Evolutionary conservation across 2,113 vertebrate species (phyloP).

Genomic region (Lichenostomus cassidix): DNA sequence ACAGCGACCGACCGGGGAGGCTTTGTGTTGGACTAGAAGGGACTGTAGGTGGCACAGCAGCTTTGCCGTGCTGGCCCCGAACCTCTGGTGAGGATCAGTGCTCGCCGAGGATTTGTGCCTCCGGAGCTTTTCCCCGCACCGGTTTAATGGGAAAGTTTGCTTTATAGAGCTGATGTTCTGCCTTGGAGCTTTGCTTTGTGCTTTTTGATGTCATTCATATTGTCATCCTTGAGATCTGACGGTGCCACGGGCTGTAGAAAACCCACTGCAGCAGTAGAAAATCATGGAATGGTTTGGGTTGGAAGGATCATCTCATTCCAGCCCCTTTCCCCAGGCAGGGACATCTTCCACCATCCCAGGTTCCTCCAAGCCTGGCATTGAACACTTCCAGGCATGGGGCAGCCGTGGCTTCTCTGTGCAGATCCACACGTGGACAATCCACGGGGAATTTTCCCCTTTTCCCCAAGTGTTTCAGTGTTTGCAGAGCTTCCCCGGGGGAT

Average conservation of each 20-base stretch:
- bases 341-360: not conserved
- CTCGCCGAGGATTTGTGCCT: not conserved
- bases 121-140: too few relatives aligned
- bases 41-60: constrained; percentile 64
- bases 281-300: not conserved
- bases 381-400: not conserved
- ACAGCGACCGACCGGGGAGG: not conserved
- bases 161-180: not conserved
- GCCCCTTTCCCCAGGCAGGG: not conserved
- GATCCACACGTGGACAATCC: accelerated
- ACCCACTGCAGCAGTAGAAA: not conserved
- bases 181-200: not conserved
- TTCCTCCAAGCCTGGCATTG: not conserved
- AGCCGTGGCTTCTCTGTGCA: not conserved
- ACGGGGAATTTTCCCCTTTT: accelerated
- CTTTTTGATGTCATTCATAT: accelerated
- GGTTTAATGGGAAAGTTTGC: not conserved
- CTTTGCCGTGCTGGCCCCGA: not conserved
- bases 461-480: not conserved
- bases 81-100: not conserved
- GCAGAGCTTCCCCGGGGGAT: not conserved
- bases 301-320: not conserved
- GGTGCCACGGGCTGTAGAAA: not conserved
- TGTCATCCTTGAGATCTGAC: accelerated
- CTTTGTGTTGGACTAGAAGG: not conserved